These are phyloP conservation scores for Solenodon paradoxus DNA, from an alignment of 2,113 vertebrate species.

Conservation along the genomic window DNA sequence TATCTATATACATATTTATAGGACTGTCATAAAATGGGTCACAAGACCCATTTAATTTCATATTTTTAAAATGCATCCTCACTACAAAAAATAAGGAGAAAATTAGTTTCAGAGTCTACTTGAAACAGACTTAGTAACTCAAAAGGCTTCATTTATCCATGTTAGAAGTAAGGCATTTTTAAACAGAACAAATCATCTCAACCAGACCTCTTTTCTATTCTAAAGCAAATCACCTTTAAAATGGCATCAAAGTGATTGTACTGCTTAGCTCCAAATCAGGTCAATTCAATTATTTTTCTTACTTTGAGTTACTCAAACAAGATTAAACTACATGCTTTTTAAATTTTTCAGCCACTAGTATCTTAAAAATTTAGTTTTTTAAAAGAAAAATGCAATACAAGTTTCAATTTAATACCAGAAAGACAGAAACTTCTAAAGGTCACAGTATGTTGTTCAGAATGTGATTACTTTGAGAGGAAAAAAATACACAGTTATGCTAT, in stretches of 20 bases:
- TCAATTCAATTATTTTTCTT: constrained; percentile 45
- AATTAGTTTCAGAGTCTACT: background rate
- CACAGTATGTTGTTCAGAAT: background rate
- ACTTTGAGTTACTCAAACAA: constrained; percentile 3
- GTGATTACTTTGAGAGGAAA: background rate
- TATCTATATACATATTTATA: background rate
- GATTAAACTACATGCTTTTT: constrained; percentile 23
- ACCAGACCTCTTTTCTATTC: background rate
- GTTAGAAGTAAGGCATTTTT: constrained; percentile 14
- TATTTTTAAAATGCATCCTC: background rate
- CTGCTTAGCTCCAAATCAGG: background rate
- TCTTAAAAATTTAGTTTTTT: constrained; percentile 19
- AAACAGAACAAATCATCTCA: constrained; percentile 3
- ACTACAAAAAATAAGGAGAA: background rate
- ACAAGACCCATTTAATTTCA: background rate
- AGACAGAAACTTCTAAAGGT: background rate
- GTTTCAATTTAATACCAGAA: background rate
- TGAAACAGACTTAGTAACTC: background rate
- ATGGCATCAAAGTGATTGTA: background rate
- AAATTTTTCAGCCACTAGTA: background rate
- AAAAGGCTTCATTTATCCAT: background rate
- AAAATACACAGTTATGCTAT: background rate
- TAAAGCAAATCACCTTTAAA: constrained; percentile 42
- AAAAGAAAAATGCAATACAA: background rate
- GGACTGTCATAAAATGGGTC: background rate